phyloP scores from a whole-genome alignment of 35 echinoderm and acorn worm genomes.

The Amphiura filiformis region DNA sequence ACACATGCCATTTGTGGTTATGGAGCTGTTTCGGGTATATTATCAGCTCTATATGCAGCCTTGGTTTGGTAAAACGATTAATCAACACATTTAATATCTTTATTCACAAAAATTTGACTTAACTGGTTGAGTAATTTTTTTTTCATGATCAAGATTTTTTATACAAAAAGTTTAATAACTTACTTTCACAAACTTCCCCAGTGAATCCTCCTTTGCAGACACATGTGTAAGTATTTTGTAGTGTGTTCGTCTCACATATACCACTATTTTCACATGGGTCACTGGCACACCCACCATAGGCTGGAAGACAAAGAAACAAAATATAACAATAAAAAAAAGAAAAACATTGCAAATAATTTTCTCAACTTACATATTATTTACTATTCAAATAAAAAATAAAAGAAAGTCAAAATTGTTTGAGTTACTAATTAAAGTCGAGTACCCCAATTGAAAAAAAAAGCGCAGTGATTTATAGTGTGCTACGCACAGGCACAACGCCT shows the following conservation, averaged over 20 bases:
- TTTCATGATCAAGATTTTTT: too few relatives aligned
- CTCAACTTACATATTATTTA: neutral
- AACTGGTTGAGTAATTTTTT: too few relatives aligned
- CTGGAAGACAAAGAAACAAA: neutral
- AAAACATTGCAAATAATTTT: neutral
- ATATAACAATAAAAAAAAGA: too few relatives aligned
- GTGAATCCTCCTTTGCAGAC: neutral
- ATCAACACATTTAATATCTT: too few relatives aligned
- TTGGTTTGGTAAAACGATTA: too few relatives aligned
- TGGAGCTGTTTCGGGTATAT: too few relatives aligned
- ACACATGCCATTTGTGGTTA: too few relatives aligned
- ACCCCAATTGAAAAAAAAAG: neutral
- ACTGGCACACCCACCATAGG: neutral
- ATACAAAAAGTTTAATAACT: neutral
- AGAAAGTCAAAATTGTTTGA: neutral
- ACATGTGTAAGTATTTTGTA: neutral
- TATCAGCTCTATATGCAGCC: too few relatives aligned
- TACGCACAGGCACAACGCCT: too few relatives aligned
- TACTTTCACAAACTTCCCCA: neutral
- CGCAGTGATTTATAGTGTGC: too few relatives aligned
- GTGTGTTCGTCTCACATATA: neutral
- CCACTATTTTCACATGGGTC: conserved; percentile 9
- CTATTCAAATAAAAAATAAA: neutral
- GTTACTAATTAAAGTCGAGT: neutral
- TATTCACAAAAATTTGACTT: too few relatives aligned